Conservation (phyloP, 92 coral and sea anemone species). For the Hydrozoanthus gracilis region DNA sequence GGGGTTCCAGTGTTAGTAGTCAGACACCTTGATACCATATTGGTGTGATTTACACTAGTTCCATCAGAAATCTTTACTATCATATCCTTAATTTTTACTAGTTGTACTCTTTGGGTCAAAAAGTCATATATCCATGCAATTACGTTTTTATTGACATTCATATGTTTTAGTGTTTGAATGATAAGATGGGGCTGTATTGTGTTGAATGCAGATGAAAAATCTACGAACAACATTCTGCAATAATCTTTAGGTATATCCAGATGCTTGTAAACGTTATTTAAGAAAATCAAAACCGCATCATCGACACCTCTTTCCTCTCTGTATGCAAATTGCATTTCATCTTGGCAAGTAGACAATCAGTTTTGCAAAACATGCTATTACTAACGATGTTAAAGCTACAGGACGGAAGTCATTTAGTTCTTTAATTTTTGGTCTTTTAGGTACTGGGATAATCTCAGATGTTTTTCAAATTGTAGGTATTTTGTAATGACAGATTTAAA, state of each 20-base stretch:
- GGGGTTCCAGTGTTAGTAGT: neutral
- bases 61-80: slow-evolving; percentile 16
- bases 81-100: slow-evolving; percentile 8
- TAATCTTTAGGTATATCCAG: neutral
- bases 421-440: neutral
- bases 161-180: neutral
- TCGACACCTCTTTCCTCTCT: neutral
- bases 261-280: neutral
- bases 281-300: slow-evolving; percentile 29
- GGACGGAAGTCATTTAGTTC: slow-evolving; percentile 23
- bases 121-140: slow-evolving; percentile 5
- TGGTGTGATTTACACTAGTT: slow-evolving; percentile 13
- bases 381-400: slow-evolving; percentile 13
- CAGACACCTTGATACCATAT: neutral
- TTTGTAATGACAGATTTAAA: too few species aligned
- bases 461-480: too few species aligned
- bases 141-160: slow-evolving; percentile 5
- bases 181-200: slow-evolving; percentile 27
- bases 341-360: slow-evolving; percentile 10
- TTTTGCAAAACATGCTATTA: slow-evolving; percentile 2
- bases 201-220: slow-evolving; percentile 36
- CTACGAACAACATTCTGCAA: too few species aligned
- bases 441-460: too few species aligned
- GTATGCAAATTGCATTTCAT: slow-evolving; percentile 31
- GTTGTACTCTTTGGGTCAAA: slow-evolving; percentile 13